Percentiles rank a stretch among this genome's conserved stretches.
Conservation (phyloP, 2,797 vertebrate genomes). For the Spinus olivaceus region DNA sequence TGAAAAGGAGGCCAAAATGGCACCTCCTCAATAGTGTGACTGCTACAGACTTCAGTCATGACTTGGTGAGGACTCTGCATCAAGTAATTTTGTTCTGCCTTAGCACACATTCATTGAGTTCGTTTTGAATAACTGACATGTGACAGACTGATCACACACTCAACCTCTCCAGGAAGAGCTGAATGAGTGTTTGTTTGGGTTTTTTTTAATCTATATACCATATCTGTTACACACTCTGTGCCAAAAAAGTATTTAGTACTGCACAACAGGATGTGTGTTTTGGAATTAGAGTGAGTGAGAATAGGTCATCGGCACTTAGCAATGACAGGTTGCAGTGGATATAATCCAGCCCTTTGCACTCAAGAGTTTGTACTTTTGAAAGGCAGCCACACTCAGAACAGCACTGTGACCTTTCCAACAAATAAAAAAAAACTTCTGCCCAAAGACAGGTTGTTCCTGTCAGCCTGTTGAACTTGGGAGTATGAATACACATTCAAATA, state of each 20-base stretch:
- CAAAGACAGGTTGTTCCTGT: not conserved
- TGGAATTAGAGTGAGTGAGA: not conserved
- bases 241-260: not conserved
- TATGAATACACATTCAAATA: not conserved
- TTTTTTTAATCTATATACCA: not conserved
- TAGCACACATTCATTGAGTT: rapidly evolving
- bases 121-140: not conserved
- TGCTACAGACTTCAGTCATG: not conserved
- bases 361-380: not conserved
- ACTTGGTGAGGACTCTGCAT: not conserved
- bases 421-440: not conserved
- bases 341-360: not conserved
- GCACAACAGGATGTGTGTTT: not conserved
- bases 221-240: not conserved
- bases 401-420: not conserved
- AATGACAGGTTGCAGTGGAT: not conserved
- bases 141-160: not conserved
- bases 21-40: rapidly evolving
- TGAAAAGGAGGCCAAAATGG: not conserved
- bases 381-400: not conserved
- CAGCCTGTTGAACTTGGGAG: not conserved
- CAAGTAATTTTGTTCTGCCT: not conserved
- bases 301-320: not conserved
- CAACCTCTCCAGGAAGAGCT: not conserved
- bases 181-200: not conserved